These are phyloP conservation scores for Acrobasis repandana DNA, from an alignment of 2,888 invertebrate species.

Conservation along the genomic window DNA sequence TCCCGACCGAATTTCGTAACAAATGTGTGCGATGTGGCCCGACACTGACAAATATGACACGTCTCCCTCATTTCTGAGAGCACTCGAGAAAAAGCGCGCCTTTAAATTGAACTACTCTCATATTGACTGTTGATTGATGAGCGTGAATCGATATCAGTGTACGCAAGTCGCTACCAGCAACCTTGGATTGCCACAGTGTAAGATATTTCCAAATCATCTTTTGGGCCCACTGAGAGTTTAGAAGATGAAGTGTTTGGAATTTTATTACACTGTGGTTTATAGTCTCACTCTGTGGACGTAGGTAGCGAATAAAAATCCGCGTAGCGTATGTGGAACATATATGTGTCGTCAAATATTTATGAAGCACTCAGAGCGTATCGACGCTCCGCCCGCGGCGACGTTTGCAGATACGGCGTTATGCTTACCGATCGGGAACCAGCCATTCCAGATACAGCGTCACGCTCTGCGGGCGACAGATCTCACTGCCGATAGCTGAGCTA, in stretches of 20 bases:
- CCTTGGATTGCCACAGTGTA: constrained; percentile 27
- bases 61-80: constrained; percentile 34
- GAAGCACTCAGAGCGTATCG: constrained; percentile 52
- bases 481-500: background rate
- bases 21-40: constrained; percentile 45
- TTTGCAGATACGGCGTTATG: constrained; percentile 10
- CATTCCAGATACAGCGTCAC: background rate
- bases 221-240: background rate
- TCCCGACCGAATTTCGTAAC: constrained; percentile 42
- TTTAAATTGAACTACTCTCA: constrained; percentile 48
- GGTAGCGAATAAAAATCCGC: constrained; percentile 39
- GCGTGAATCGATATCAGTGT: constrained; percentile 32
- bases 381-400: constrained; percentile 23
- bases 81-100: constrained; percentile 38
- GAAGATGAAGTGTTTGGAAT: background rate
- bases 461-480: background rate
- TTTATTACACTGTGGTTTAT: constrained; percentile 15
- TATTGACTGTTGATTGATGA: constrained; percentile 56
- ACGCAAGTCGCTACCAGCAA: constrained; percentile 24
- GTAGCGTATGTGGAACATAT: constrained; percentile 38
- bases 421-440: background rate
- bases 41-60: constrained; percentile 59
- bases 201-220: constrained; percentile 8
- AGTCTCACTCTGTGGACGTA: constrained; percentile 20
- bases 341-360: constrained; percentile 60